Percentiles rank a stretch among this genome's conserved stretches.
Evolutionary conservation across 2,797 vertebrate species (phyloP).

Genomic region (Propithecus perrieri): DNA sequence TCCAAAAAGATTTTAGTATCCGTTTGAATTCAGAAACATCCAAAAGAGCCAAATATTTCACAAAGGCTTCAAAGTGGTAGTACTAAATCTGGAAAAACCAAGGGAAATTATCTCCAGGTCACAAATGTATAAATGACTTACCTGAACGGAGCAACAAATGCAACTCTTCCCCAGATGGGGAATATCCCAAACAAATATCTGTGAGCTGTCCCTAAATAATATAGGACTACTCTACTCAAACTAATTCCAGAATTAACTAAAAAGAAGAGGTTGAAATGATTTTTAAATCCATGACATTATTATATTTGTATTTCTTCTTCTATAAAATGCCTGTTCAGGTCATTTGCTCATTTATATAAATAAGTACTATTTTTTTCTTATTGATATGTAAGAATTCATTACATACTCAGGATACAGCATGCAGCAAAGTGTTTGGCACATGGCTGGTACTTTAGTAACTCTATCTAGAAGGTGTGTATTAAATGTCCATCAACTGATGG

Average conservation of each 20-base stretch:
- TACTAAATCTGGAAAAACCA: background rate
- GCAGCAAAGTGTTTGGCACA: background rate
- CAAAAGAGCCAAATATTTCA: background rate
- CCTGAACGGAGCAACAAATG: background rate
- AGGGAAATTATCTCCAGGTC: background rate
- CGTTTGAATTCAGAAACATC: conserved; percentile 25
- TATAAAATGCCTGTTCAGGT: background rate
- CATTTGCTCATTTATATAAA: background rate
- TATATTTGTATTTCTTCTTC: background rate
- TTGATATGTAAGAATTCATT: background rate
- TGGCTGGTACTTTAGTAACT: background rate
- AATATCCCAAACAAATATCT: background rate
- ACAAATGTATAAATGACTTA: background rate
- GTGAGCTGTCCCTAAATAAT: background rate
- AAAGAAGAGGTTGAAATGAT: background rate
- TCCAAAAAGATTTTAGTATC: background rate
- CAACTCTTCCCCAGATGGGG: background rate
- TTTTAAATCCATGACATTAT: background rate
- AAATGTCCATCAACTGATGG: background rate
- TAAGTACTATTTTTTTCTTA: background rate
- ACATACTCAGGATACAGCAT: background rate
- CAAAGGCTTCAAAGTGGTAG: background rate
- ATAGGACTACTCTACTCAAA: background rate
- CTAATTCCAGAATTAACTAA: conserved; percentile 1
- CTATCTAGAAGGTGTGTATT: background rate